Conservation (phyloP, 2,113 vertebrate species). For the Pantherophis guttatus region DNA sequence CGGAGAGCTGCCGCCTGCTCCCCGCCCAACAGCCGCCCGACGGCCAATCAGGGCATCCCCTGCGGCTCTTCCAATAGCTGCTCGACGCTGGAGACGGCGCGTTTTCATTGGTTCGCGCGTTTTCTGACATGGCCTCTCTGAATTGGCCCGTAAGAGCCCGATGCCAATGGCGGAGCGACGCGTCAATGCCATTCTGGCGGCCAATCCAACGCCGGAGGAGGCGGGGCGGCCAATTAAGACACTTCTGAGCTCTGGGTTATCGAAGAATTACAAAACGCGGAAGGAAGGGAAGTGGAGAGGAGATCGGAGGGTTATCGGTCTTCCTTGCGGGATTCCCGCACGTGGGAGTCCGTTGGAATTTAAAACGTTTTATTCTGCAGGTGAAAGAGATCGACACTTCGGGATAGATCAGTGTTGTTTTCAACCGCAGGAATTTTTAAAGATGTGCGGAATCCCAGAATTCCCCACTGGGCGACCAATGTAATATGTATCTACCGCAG, state of each 20-base stretch:
- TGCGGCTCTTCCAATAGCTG: not conserved
- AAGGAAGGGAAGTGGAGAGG: not conserved
- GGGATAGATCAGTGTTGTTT: not conserved
- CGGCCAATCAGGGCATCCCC: not conserved
- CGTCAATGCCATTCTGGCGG: not conserved
- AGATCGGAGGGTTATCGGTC: rapidly evolving
- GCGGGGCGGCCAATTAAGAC: not conserved
- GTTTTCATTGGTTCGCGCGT: not conserved
- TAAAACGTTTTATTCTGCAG: not conserved
- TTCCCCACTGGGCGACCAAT: not conserved
- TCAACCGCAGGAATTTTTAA: not conserved
- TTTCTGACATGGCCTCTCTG: conserved; percentile 16
- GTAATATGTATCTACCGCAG: too few relatives aligned
- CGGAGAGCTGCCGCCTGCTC: not conserved
- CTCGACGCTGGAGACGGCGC: not conserved
- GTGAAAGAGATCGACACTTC: not conserved
- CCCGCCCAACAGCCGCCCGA: not conserved
- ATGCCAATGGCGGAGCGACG: not conserved
- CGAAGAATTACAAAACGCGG: not conserved
- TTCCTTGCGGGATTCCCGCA: not conserved
- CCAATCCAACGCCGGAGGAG: conserved; percentile 26
- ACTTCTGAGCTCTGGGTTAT: too few relatives aligned
- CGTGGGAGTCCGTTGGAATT: not conserved
- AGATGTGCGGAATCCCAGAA: not conserved
- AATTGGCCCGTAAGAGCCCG: not conserved